Evolutionary conservation across 1,140 invertebrate genomes (phyloP).

Genomic region (Drosophila mayri): DNA sequence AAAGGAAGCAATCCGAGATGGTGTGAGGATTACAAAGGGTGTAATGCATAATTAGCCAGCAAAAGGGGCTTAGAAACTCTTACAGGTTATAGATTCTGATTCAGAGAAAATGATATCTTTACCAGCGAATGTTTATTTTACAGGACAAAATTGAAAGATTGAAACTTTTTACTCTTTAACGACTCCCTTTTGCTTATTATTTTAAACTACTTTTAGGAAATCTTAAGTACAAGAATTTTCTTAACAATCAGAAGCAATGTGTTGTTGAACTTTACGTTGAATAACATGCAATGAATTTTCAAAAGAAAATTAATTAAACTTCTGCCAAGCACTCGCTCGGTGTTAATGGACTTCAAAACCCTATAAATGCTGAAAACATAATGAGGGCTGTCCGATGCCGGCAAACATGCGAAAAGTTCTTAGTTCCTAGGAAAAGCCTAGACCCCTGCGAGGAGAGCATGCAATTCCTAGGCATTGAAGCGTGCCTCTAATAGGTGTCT

Average conservation of each 20-base stretch:
- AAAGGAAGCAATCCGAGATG: constrained; percentile 12
- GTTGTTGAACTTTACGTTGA: constrained; percentile 7
- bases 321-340: constrained; percentile 14
- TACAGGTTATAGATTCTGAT: neutral
- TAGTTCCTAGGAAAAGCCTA: constrained; percentile 33
- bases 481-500: constrained; percentile 71
- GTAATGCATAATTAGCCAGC: constrained; percentile 30
- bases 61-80: no score
- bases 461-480: constrained; percentile 67
- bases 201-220: neutral
- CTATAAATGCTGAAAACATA: constrained; percentile 28
- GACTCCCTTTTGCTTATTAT: neutral
- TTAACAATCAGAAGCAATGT: neutral
- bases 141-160: no score
- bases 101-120: neutral
- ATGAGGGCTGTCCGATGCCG: constrained; percentile 19
- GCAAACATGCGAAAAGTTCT: constrained; percentile 39
- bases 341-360: constrained; percentile 45
- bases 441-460: constrained; percentile 13
- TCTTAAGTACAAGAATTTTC: no score
- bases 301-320: constrained; percentile 36
- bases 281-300: constrained; percentile 3
- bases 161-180: no score
- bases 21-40: constrained; percentile 18
- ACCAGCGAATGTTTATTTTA: neutral